phyloP scores from a whole-genome alignment of 2,797 vertebrate species.

The Coendou prehensilis region DNA sequence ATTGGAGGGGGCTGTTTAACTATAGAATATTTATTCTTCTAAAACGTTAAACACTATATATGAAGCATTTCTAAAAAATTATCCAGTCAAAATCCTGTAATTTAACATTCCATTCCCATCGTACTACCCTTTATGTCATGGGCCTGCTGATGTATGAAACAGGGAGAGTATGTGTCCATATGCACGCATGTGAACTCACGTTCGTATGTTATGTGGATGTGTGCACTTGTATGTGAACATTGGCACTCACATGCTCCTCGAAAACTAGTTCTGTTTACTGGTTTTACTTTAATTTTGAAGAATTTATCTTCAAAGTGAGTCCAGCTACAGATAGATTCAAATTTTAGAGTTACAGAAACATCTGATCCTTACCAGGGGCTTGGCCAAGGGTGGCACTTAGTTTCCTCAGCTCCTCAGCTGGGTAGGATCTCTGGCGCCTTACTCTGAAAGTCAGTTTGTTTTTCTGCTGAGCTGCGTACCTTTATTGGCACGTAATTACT shows the following conservation, averaged over 20 bases:
- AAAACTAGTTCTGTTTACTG: not conserved
- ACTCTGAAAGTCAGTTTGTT: slow-evolving; percentile 74
- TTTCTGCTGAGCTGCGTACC: slow-evolving; percentile 73
- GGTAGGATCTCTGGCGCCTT: slow-evolving; percentile 61
- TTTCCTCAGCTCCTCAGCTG: not conserved
- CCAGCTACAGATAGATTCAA: slow-evolving; percentile 11
- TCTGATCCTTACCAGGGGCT: not conserved
- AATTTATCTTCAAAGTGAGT: slow-evolving; percentile 46
- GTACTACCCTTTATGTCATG: slow-evolving; percentile 53
- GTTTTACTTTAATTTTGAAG: slow-evolving; percentile 20
- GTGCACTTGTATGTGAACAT: not conserved
- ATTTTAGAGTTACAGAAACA: slow-evolving; percentile 33
- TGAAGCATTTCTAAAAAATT: slow-evolving; percentile 66
- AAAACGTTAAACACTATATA: slow-evolving; percentile 41
- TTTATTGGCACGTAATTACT: slow-evolving; percentile 83
- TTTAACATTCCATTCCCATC: slow-evolving; percentile 51
- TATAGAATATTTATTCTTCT: slow-evolving; percentile 40
- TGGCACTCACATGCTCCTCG: not conserved
- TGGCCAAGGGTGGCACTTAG: not conserved
- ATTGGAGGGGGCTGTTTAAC: not conserved
- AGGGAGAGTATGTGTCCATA: rapidly evolving
- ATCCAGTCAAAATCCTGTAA: slow-evolving; percentile 51
- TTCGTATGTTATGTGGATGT: not conserved
- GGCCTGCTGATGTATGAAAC: not conserved
- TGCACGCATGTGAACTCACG: not conserved